Evolutionary conservation across 2,888 invertebrate species (phyloP).

Genomic region (Branchipolynoe longqiensis): DNA sequence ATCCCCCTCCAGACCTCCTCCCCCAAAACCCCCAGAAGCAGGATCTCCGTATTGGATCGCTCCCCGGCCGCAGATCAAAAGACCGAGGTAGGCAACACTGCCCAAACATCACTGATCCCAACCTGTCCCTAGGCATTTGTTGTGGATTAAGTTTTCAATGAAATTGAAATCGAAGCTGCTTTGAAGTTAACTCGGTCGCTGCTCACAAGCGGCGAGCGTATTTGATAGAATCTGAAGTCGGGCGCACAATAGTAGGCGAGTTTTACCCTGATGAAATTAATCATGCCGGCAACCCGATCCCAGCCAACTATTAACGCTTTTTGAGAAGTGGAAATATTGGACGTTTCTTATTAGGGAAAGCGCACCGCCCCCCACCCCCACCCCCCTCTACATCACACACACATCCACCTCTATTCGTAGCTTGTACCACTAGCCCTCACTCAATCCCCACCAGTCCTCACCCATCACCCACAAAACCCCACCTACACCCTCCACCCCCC

Average conservation of each 20-base stretch:
- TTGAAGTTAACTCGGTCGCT: conserved; percentile 36
- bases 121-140: conserved; percentile 41
- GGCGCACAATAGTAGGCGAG: conserved; percentile 9
- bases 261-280: conserved; percentile 1
- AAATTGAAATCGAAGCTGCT: conserved; percentile 27
- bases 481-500: no score
- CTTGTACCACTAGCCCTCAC: no score
- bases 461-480: no score
- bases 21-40: no score
- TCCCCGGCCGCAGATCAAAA: conserved; percentile 26
- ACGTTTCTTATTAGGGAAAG: conserved; percentile 15
- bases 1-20: conserved; percentile 10
- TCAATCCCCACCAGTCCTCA: no score
- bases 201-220: not conserved
- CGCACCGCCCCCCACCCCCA: no score
- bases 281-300: conserved; percentile 13
- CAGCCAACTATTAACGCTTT: not conserved
- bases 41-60: no score
- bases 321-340: conserved; percentile 2
- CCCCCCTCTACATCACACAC: no score
- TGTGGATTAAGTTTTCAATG: conserved; percentile 41
- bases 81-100: conserved; percentile 8
- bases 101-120: conserved; percentile 51
- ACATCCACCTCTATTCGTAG: no score
- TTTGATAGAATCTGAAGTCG: not conserved